Evolutionary conservation across 2,888 invertebrate genomes (phyloP).

Genomic region (Lagria hirta): DNA sequence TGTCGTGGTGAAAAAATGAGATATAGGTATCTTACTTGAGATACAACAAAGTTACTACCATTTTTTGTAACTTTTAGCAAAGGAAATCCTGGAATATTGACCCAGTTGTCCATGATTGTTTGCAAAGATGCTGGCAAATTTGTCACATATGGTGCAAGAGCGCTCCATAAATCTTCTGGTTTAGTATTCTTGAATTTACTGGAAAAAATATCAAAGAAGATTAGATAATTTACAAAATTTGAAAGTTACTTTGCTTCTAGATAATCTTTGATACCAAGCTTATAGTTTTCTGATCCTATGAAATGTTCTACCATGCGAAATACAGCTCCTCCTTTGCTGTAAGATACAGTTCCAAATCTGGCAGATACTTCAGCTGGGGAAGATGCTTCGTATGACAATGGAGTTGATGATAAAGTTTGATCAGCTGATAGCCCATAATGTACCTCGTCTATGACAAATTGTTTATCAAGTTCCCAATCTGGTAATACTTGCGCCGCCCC

Average conservation of each 20-base stretch:
- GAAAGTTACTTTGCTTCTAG: constrained; percentile 57
- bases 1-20: too few relatives aligned
- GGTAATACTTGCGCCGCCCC: constrained; percentile 3
- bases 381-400: constrained; percentile 59
- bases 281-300: constrained; percentile 59
- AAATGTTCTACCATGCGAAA: constrained; percentile 68
- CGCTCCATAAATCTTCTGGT: constrained; percentile 58
- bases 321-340: constrained; percentile 58
- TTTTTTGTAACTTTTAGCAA: neutral
- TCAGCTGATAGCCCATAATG: constrained; percentile 31
- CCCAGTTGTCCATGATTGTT: constrained; percentile 4
- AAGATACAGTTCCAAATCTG: constrained; percentile 63
- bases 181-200: constrained; percentile 52
- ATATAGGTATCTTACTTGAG: too few relatives aligned
- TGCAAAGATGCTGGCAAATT: constrained; percentile 4
- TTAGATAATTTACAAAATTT: constrained; percentile 1
- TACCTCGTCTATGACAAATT: constrained; percentile 33
- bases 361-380: constrained; percentile 58
- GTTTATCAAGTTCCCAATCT: constrained; percentile 33
- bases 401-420: constrained; percentile 32
- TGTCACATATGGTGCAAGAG: too few relatives aligned
- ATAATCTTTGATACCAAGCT: constrained; percentile 59
- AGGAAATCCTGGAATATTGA: constrained; percentile 3
- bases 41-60: neutral
- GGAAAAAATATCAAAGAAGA: constrained; percentile 10